phyloP scores from a whole-genome alignment of 2,888 invertebrate species.

The Hyppa rectilinea region DNA sequence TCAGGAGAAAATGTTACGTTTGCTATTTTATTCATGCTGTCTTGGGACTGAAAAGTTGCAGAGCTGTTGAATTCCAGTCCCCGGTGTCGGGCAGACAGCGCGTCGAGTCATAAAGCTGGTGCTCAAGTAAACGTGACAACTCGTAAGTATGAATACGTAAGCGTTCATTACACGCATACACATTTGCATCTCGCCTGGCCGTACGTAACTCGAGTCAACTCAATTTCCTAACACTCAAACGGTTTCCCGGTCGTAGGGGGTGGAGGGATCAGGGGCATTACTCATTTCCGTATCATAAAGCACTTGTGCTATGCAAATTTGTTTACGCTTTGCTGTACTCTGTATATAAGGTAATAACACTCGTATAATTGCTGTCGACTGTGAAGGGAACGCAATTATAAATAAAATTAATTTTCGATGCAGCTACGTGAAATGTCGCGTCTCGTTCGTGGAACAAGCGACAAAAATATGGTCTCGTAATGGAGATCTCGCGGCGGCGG shows the following conservation, averaged over 20 bases:
- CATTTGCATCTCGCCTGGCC: constrained; percentile 65
- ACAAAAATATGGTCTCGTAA: constrained; percentile 30
- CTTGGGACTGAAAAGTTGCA: not conserved
- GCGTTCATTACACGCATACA: constrained; percentile 69
- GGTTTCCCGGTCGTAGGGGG: constrained; percentile 70
- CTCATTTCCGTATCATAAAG: constrained; percentile 78
- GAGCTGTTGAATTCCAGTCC: constrained; percentile 1
- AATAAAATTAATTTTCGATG: constrained; percentile 53
- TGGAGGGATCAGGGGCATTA: constrained; percentile 59
- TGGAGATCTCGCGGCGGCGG: not conserved
- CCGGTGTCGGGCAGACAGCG: constrained; percentile 19
- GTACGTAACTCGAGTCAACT: constrained; percentile 74
- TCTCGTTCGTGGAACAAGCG: constrained; percentile 27
- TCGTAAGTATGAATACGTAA: constrained; percentile 66
- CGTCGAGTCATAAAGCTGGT: constrained; percentile 35
- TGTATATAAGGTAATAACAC: constrained; percentile 59
- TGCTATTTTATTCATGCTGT: not conserved
- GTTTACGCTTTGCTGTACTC: constrained; percentile 51
- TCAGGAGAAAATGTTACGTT: not conserved
- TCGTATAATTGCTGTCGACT: constrained; percentile 47
- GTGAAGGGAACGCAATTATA: constrained; percentile 44
- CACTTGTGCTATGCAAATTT: constrained; percentile 67
- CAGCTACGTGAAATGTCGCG: constrained; percentile 22
- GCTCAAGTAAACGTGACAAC: constrained; percentile 56
- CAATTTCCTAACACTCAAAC: constrained; percentile 81